Conservation (phyloP, 2,113 vertebrate species). For the Solea senegalensis region DNA sequence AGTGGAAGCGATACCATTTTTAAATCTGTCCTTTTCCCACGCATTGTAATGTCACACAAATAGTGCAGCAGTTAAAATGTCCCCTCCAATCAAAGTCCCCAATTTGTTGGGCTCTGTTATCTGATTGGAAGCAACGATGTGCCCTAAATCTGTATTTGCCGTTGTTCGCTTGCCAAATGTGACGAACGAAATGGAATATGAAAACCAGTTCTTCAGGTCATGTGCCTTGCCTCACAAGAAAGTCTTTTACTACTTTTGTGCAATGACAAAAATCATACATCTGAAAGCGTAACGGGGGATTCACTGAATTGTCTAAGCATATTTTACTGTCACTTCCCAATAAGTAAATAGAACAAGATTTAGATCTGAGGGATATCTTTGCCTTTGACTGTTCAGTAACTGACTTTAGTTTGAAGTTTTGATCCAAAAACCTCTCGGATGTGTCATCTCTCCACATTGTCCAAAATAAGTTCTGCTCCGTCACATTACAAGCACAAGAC, state of each 20-base stretch:
- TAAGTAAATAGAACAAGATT: too few species aligned
- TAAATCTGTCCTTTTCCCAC: conserved; percentile 1
- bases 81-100: conserved; percentile 49
- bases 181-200: conserved; percentile 29
- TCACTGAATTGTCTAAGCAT: too few species aligned
- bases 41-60: conserved; percentile 12
- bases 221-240: too few species aligned
- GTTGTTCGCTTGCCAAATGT: conserved; percentile 23
- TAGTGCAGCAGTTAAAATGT: conserved; percentile 32
- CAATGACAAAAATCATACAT: too few species aligned
- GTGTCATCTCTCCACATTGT: neutral
- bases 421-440: too few species aligned
- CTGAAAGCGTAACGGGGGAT: too few species aligned
- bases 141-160: conserved; percentile 22
- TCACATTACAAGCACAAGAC: neutral
- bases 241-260: too few species aligned
- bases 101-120: conserved; percentile 60
- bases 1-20: conserved; percentile 51
- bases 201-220: conserved; percentile 21
- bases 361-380: too few species aligned
- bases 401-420: too few species aligned
- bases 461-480: conserved; percentile 3
- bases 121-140: conserved; percentile 56
- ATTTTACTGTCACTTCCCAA: too few species aligned
- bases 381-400: too few species aligned